Evolutionary conservation across 2,113 vertebrate genomes (phyloP).

Genomic region (Varanus salvator): DNA sequence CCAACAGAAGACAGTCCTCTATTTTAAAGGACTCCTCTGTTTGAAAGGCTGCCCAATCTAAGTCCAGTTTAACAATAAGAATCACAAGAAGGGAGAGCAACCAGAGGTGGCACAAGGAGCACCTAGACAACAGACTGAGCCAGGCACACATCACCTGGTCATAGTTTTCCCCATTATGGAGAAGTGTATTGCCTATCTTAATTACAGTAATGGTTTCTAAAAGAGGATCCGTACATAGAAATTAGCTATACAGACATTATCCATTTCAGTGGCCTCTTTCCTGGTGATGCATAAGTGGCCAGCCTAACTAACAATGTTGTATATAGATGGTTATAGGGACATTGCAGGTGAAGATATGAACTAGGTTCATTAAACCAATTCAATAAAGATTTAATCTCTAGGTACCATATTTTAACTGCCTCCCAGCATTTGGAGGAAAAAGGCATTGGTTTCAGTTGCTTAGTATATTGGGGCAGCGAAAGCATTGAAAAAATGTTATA

Average conservation of each 20-base stretch:
- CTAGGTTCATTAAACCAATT: conserved; percentile 14
- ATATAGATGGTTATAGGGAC: conserved; percentile 28
- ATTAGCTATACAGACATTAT: not conserved
- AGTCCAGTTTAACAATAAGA: not conserved
- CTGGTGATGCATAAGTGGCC: not conserved
- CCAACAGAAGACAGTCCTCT: not conserved
- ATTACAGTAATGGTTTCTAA: not conserved
- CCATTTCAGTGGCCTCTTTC: not conserved
- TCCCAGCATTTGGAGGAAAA: conserved; percentile 15
- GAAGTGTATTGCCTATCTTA: too few species aligned
- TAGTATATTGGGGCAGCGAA: conserved; percentile 48
- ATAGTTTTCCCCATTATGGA: too few species aligned
- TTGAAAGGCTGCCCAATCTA: not conserved
- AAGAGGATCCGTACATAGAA: not conserved
- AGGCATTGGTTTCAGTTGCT: conserved; percentile 53
- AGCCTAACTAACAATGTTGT: not conserved
- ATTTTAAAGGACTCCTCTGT: not conserved
- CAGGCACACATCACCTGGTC: not conserved
- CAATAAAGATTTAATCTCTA: conserved; percentile 22
- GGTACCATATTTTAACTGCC: conserved; percentile 48
- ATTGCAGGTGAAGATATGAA: conserved; percentile 25
- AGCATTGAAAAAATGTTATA: conserved; percentile 51
- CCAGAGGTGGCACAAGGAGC: not conserved
- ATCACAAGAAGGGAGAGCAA: not conserved
- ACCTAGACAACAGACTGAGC: not conserved